Evolutionary conservation across 2,888 invertebrate species (phyloP), one percentile per base, ranked within the genome.

Genomic region (Drosophila eohydei): DNA sequence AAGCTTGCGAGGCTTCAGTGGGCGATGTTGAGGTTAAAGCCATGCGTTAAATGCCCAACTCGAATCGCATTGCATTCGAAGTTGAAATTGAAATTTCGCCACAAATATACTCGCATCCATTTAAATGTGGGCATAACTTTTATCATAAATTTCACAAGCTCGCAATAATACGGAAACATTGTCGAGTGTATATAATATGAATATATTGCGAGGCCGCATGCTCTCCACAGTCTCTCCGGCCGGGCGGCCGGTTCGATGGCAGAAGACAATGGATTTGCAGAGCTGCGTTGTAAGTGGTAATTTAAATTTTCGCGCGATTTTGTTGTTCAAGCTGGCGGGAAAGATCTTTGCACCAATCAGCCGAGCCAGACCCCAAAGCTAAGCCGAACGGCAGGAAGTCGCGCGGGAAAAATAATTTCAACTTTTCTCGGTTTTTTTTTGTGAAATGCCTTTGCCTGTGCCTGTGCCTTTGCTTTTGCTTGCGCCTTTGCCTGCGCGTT

Each of bases 131-230:
- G 63, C 64, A 79, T 58, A 84, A 83, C 85, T 83, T 83, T 84
- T 77, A 83, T 80, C 79, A 83, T 83, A 83, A 84, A 81, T 83
- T 79, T 71, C 54, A 68, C 66, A 64, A 64, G 36, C 50, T 54
- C 54, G 59, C 67, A 71, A 71, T 60, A 63, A 50, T 63, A 60
- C 60, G 16, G 40, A 12, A 54, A 41, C 54, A 54, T 30, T 63
- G 51, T 44, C 50, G 58, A 72, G 57, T 69, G 77, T 63, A 63
- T 63, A 63, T 78, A 82, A 77, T 81, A 81, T 74, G 55, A 79
- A 83, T 74, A 83, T 73, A 83, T 74, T 77, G 66, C 46, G 28
- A 21, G 30, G 46, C 28, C 40, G 14, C 16, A n/a, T 28, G 16
- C 40, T 54, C 16, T 30, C 28, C 34, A 7, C 30, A 30, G 9